A percentile compares a stretch with the other conserved stretches of the same genome.
phyloP scores from a whole-genome alignment of 1,140 invertebrate genomes.

The Zaprionus nigranus region DNA sequence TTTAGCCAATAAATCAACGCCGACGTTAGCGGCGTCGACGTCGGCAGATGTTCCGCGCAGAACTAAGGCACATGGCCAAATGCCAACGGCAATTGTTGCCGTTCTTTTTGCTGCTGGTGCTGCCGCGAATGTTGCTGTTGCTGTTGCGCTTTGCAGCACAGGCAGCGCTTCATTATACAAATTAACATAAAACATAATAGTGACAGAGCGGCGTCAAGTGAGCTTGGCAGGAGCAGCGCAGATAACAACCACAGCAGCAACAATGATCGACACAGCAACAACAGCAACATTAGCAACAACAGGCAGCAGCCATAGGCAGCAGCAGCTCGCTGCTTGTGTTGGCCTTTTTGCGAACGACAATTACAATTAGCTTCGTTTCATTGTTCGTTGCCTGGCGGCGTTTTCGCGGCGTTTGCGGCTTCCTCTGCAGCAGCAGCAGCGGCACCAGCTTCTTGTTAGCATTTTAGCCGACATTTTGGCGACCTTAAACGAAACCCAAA shows the following conservation, averaged over 20 bases:
- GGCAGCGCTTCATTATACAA: conserved; percentile 77
- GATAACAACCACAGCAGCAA: conserved; percentile 15
- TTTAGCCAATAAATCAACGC: conserved; percentile 82
- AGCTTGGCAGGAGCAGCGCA: conserved; percentile 41
- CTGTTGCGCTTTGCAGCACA: conserved; percentile 30
- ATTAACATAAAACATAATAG: conserved; percentile 82
- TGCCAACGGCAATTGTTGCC: conserved; percentile 71
- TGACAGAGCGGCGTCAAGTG: conserved; percentile 73
- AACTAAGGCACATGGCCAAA: conserved; percentile 79
- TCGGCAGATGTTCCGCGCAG: conserved; percentile 63
- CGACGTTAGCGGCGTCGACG: conserved; percentile 39
- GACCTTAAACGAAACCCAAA: conserved; percentile 60
- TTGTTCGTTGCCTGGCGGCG: conserved; percentile 52
- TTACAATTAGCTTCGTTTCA: conserved; percentile 81
- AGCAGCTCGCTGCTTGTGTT: conserved; percentile 52
- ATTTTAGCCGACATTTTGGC: conserved; percentile 79
- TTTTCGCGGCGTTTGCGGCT: conserved; percentile 57
- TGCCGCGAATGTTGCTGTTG: too few species aligned
- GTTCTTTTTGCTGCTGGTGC: conserved; percentile 32
- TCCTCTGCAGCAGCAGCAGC: conserved; percentile 57
- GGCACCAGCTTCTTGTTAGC: conserved; percentile 68
- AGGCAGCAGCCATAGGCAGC: conserved; percentile 32
- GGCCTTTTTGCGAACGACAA: conserved; percentile 79
- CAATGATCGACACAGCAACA: conserved; percentile 37
- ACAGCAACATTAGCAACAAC: conserved; percentile 54